phyloP scores from a whole-genome alignment of 2,888 invertebrate genomes.

The Bruchidius siliquastri region DNA sequence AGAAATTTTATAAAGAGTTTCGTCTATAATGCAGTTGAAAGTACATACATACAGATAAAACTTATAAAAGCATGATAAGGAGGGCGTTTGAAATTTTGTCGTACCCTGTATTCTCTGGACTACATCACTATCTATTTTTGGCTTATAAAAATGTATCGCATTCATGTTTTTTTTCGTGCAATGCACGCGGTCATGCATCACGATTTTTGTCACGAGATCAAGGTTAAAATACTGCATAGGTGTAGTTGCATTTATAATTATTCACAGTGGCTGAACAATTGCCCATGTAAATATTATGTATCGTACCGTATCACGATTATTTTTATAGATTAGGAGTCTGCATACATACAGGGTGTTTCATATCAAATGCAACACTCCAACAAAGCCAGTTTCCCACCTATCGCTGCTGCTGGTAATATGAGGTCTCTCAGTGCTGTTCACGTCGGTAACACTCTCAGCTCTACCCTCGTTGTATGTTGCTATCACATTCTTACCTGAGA shows the following conservation, averaged over 20 bases:
- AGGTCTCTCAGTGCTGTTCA: no score
- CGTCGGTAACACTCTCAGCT: no score
- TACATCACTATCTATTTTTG: not conserved
- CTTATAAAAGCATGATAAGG: no score
- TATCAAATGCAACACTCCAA: no score
- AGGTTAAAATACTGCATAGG: not conserved
- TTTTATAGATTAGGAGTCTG: not conserved
- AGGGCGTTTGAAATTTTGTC: not conserved
- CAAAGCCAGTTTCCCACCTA: no score
- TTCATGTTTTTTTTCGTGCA: not conserved
- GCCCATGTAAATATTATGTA: not conserved
- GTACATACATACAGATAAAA: no score
- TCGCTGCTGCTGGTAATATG: no score
- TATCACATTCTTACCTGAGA: no score
- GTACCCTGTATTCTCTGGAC: not conserved
- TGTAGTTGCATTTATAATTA: not conserved
- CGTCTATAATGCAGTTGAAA: no score
- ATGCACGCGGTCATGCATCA: not conserved
- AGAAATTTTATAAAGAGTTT: no score
- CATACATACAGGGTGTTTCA: no score
- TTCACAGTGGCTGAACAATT: not conserved
- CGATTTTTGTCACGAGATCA: not conserved
- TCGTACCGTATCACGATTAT: not conserved
- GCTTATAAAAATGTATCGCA: not conserved
- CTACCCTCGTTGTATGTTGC: no score